Conservation (phyloP, 2,113 vertebrate species). For the Heloderma charlesbogerti region DNA sequence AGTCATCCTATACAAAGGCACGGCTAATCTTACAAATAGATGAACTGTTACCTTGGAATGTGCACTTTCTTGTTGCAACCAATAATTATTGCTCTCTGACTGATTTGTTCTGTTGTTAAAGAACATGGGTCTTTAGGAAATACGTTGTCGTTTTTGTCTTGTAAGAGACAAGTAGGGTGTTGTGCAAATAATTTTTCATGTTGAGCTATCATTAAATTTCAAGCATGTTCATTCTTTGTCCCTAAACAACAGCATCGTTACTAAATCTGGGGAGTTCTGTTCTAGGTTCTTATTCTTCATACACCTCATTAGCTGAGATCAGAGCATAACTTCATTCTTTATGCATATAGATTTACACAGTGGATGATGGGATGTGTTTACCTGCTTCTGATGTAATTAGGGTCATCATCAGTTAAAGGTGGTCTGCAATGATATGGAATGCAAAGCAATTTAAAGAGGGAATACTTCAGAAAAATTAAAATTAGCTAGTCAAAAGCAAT, state of each 20-base stretch:
- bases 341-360: background rate
- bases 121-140: background rate
- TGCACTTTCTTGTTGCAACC: background rate
- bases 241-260: background rate
- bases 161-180: background rate
- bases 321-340: background rate
- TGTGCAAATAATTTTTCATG: constrained; percentile 16
- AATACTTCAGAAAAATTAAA: background rate
- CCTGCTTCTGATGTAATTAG: background rate
- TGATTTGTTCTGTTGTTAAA: background rate
- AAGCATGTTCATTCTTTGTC: background rate
- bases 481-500: background rate
- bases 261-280: constrained; percentile 19
- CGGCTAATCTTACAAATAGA: constrained; percentile 26
- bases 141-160: constrained; percentile 29
- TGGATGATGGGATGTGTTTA: background rate
- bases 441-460: fast-evolving
- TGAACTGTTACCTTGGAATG: constrained; percentile 41
- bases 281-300: constrained; percentile 14
- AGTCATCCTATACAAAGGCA: constrained; percentile 8
- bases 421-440: background rate
- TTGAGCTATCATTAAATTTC: constrained; percentile 39
- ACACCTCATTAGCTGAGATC: background rate
- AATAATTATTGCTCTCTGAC: constrained; percentile 1
- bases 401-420: background rate